Conservation (phyloP, 2,113 vertebrate genomes). For the Choloepus hoffmanni region DNA sequence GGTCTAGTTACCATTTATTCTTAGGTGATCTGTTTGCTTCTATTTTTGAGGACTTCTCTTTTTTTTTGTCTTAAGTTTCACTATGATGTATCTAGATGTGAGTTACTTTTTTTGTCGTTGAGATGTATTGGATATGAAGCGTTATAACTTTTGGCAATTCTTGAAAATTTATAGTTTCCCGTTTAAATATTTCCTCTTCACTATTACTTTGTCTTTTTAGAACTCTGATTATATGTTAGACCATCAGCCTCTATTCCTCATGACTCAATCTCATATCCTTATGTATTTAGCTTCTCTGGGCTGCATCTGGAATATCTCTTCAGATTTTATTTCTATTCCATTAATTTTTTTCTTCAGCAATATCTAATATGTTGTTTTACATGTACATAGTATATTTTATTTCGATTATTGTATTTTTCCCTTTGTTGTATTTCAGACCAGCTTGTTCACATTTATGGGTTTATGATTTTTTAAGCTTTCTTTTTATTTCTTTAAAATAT, state of each 20-base stretch:
- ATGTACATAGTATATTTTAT: neutral
- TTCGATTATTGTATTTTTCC: neutral
- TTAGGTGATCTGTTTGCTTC: neutral
- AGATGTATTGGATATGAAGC: neutral
- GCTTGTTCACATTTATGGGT: neutral
- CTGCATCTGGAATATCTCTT: neutral
- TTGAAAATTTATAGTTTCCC: neutral
- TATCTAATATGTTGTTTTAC: neutral
- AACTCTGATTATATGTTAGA: neutral
- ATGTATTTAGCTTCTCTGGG: neutral
- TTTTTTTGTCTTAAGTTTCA: neutral
- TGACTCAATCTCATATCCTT: neutral
- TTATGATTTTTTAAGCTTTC: neutral
- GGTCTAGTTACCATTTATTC: neutral
- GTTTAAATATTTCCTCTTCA: neutral
- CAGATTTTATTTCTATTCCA: neutral
- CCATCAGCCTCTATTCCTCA: neutral
- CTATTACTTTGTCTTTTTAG: neutral
- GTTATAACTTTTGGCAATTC: neutral
- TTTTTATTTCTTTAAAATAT: neutral
- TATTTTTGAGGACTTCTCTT: neutral
- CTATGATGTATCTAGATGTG: neutral
- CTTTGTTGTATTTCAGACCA: neutral
- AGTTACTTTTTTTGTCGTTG: neutral
- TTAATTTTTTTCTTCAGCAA: neutral